Percentiles rank a stretch among this genome's conserved stretches.
These are phyloP conservation scores for Anhinga anhinga DNA, from an alignment of 2,113 vertebrate species.

Conservation along the genomic window DNA sequence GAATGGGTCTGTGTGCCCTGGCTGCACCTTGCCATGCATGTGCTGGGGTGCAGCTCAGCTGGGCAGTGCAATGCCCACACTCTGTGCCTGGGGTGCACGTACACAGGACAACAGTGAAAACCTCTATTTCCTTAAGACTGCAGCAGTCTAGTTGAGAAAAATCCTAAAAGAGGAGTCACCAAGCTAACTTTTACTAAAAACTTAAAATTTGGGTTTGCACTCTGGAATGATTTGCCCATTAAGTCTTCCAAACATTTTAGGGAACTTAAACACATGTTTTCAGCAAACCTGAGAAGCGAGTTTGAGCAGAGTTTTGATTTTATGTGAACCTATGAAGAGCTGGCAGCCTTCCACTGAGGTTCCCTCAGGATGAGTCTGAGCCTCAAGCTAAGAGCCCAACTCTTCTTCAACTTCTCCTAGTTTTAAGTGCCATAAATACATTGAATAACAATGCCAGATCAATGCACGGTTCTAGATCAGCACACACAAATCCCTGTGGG, in stretches of 20 bases:
- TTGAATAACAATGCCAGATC: fast-evolving
- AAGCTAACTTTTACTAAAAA: background rate
- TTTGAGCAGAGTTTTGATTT: background rate
- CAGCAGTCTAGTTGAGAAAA: too few relatives aligned
- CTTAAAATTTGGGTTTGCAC: background rate
- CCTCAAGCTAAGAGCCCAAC: too few relatives aligned
- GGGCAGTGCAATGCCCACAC: background rate
- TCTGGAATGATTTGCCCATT: background rate
- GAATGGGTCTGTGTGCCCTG: fast-evolving
- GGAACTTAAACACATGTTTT: background rate
- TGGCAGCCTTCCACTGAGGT: too few relatives aligned
- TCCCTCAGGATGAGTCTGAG: background rate
- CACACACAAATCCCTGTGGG: background rate
- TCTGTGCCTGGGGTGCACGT: background rate
- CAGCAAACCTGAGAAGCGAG: background rate
- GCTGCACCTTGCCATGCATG: background rate
- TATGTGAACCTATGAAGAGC: fast-evolving
- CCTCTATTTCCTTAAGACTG: too few relatives aligned
- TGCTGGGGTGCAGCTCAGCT: background rate
- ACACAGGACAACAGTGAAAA: background rate
- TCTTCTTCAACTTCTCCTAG: background rate
- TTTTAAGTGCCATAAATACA: background rate
- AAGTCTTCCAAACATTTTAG: background rate
- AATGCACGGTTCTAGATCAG: too few relatives aligned
- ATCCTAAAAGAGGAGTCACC: too few relatives aligned